A percentile compares a stretch with the other conserved stretches of the same genome.
These are phyloP conservation scores for Himalopsyche anomala DNA, from an alignment of 2,888 invertebrate genomes.

Conservation along the genomic window DNA sequence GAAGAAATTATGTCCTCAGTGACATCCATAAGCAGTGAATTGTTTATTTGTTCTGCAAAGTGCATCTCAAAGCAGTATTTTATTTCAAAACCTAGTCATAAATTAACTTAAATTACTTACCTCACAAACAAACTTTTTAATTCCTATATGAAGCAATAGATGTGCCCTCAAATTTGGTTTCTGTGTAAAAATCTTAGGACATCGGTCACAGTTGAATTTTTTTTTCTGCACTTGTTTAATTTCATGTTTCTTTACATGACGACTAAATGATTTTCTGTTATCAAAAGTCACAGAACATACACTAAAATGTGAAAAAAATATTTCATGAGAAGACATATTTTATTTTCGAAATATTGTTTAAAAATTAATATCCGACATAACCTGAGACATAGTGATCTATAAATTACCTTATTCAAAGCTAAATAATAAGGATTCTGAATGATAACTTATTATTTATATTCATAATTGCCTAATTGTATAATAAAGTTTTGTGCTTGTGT, in stretches of 20 bases:
- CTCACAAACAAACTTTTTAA: slow-evolving; percentile 39
- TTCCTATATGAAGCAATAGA: slow-evolving; percentile 5
- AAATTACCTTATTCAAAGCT: no score
- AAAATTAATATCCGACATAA: not conserved
- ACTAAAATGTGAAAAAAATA: not conserved
- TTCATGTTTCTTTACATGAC: not conserved
- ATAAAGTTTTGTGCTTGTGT: no score
- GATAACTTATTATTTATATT: no score
- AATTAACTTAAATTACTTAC: not conserved
- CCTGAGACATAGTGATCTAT: not conserved
- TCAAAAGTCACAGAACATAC: not conserved
- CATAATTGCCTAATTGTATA: no score
- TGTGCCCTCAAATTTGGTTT: not conserved
- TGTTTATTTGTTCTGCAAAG: no score
- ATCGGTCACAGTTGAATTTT: not conserved
- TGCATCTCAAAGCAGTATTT: no score
- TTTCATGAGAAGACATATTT: not conserved
- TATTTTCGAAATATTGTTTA: not conserved
- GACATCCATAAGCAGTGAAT: no score
- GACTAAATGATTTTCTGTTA: not conserved
- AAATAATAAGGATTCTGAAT: no score
- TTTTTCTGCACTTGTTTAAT: not conserved
- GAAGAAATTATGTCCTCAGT: no score
- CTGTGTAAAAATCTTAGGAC: not conserved
- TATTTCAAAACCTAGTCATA: no score